Base-by-base conservation (phyloP, 2,797 vertebrate species). In the Phoeniculus purpureus region DNA sequence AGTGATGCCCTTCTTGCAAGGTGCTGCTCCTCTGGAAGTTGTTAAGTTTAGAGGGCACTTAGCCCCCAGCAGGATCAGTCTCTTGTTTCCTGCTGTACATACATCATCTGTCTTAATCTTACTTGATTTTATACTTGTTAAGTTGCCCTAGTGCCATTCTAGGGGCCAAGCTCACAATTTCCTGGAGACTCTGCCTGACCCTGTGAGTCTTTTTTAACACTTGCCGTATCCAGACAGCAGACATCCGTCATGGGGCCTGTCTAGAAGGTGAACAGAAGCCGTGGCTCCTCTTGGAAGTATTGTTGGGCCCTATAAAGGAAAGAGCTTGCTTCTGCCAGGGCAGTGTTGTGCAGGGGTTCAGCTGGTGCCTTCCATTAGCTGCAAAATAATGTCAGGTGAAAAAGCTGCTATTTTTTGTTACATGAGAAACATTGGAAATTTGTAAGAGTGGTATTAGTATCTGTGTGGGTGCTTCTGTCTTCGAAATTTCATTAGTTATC, bases 21-120 rank as follows among this genome's bases (percentile, higher is more conserved):
- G 48, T 83, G 88, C 86, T 0, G 2, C 81, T 95, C 66, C 67
- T 93, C 70, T 90, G 90, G 88, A 94, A 96, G 90, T 87, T 89
- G 81, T 90, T 95, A 64, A 66, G 86, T 83, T 79, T 90, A 85
- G 94, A 95, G 93, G 94, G 88, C 76, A 85, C 93, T 94, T 89
- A 89, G 79, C 68, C 81, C 77, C 61, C 86, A 90, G 82, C 45
- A 19, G 89, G 80, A 88, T 94, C 91, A 70, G 61, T 80, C 50
- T 84, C 65, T 88, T 70, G 31, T 83, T 94, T 93, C 91, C 86
- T 96, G 81, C 68, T 66, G 43, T 78, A 34, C 71, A 40, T 76
- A 14, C 43, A 43, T 43, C 43, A 16, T 79, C 47, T 5, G 55
- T 85, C 58, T 89, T 77, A 61, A 68, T 91, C 91, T 86, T 81